These are phyloP conservation scores for Drosophila yakuba DNA, from an alignment of 1,140 invertebrate species.

Conservation along the genomic window DNA sequence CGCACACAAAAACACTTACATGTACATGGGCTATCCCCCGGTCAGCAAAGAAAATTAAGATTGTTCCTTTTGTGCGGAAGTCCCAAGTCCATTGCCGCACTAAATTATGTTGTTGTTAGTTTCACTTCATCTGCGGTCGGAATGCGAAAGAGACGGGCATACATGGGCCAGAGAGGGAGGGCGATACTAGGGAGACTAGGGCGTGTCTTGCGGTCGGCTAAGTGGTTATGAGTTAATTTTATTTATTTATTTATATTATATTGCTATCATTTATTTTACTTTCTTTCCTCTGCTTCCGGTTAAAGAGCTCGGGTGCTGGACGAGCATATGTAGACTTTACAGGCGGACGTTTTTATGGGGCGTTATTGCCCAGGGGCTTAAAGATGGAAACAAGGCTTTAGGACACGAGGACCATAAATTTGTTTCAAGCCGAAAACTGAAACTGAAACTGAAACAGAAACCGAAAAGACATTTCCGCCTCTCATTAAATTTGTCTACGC, in stretches of 20 bases:
- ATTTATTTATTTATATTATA: constrained; percentile 84
- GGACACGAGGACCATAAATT: constrained; percentile 6
- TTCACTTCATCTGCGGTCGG: constrained; percentile 56
- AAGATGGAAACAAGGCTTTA: constrained; percentile 17
- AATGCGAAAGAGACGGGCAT: constrained; percentile 9
- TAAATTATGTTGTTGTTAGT: constrained; percentile 82
- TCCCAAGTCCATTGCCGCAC: constrained; percentile 26
- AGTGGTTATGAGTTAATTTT: constrained; percentile 83
- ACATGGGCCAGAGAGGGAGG: neutral
- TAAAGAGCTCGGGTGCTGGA: constrained; percentile 13
- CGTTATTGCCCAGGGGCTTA: constrained; percentile 42
- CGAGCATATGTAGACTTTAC: constrained; percentile 46
- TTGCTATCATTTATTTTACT: constrained; percentile 79
- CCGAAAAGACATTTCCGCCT: constrained; percentile 74
- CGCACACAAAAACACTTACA: constrained; percentile 5
- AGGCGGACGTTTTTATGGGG: constrained; percentile 47
- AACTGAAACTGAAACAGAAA: constrained; percentile 57
- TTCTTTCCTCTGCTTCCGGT: constrained; percentile 30
- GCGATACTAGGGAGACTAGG: neutral
- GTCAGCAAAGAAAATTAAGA: constrained; percentile 23
- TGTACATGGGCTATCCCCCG: neutral
- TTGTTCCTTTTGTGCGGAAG: constrained; percentile 36
- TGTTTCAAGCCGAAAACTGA: constrained; percentile 18
- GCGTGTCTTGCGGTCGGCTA: constrained; percentile 57
- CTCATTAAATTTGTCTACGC: constrained; percentile 82